Evolutionary conservation across 2,797 vertebrate genomes (phyloP).

Genomic region (Manis crassicaudata): DNA sequence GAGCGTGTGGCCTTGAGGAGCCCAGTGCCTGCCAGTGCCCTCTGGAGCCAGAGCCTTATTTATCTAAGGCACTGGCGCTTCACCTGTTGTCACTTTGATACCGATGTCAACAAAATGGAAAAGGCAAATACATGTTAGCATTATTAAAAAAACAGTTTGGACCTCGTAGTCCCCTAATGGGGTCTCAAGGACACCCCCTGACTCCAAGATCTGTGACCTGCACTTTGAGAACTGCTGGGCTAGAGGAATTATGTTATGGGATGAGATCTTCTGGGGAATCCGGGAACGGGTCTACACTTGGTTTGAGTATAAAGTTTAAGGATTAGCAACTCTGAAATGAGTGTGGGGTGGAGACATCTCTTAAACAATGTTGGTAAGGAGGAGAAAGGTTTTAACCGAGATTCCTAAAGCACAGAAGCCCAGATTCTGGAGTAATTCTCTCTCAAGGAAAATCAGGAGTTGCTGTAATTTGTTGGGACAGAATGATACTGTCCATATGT

Average conservation of each 20-base stretch:
- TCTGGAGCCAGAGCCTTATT: not conserved
- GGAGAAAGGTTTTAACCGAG: not conserved
- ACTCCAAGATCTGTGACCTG: not conserved
- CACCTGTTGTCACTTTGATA: not conserved
- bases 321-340: not conserved
- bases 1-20: not conserved
- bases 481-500: not conserved
- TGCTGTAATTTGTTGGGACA: not conserved
- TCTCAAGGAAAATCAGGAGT: not conserved
- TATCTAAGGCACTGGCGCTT: not conserved
- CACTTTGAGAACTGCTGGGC: not conserved
- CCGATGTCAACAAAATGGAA: not conserved
- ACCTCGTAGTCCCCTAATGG: not conserved
- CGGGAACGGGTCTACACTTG: not conserved
- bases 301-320: not conserved
- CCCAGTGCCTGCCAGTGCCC: accelerated
- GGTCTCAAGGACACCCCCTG: not conserved
- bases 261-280: not conserved
- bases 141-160: slow-evolving; percentile 8
- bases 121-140: not conserved
- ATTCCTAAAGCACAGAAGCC: not conserved
- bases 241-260: not conserved
- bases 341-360: not conserved
- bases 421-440: not conserved
- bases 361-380: not conserved